Percentiles rank a stretch among this genome's conserved stretches.
Evolutionary conservation across 92 coral and sea anemone genomes (phyloP).

Genomic region (Epizoanthus scotinus): DNA sequence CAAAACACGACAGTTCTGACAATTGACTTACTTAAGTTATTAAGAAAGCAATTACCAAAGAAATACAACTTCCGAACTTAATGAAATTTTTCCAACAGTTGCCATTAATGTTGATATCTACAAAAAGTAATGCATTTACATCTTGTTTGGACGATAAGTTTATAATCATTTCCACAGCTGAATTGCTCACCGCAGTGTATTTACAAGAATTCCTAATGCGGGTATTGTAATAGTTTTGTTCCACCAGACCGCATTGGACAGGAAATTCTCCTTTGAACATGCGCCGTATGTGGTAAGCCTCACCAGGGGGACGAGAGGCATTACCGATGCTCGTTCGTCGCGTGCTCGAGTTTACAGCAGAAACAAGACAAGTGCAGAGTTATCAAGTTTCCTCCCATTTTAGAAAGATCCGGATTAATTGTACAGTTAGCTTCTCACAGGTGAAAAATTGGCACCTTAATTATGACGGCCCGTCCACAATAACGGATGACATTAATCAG

Average conservation of each 20-base stretch:
- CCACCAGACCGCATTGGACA: slow-evolving; percentile 25
- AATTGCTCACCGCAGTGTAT: slow-evolving; percentile 32
- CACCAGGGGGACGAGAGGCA: background rate
- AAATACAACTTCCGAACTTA: slow-evolving; percentile 86
- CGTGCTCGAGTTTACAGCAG: background rate
- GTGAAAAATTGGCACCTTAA: slow-evolving; percentile 32
- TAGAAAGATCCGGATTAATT: slow-evolving; percentile 23
- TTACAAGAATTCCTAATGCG: slow-evolving; percentile 59
- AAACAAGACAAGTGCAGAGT: slow-evolving; percentile 8
- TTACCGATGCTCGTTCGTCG: background rate
- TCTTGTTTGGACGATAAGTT: slow-evolving; percentile 37
- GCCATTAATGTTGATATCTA: slow-evolving; percentile 69
- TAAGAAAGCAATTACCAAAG: slow-evolving; percentile 94
- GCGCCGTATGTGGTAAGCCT: slow-evolving; percentile 14
- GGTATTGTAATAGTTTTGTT: slow-evolving; percentile 40
- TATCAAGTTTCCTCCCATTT: slow-evolving; percentile 3
- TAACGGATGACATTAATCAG: slow-evolving; percentile 39
- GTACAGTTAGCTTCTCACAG: slow-evolving; percentile 16
- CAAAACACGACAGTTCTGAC: slow-evolving; percentile 82
- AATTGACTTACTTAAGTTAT: slow-evolving; percentile 95
- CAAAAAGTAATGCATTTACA: slow-evolving; percentile 64
- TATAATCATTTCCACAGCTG: slow-evolving; percentile 36
- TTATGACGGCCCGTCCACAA: slow-evolving; percentile 17
- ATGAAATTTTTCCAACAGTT: slow-evolving; percentile 78
- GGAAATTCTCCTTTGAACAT: slow-evolving; percentile 23